These are phyloP conservation scores for Musca vetustissima DNA, from an alignment of 1,140 invertebrate genomes.

Conservation along the genomic window DNA sequence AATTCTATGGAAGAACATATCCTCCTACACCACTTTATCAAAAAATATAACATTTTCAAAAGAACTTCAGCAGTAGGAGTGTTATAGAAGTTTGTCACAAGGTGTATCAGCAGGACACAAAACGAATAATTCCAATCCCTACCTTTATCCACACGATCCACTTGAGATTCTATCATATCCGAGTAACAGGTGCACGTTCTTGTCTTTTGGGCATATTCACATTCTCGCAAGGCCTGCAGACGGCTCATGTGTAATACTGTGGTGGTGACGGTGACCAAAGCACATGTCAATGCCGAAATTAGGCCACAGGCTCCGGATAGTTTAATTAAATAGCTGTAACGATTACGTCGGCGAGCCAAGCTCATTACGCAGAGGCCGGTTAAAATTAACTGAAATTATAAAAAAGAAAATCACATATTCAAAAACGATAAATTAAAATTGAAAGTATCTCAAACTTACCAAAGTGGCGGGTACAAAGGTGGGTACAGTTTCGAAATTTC, in stretches of 20 bases:
- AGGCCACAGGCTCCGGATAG: constrained; percentile 81
- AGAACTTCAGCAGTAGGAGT: too few relatives aligned
- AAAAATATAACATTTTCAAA: too few relatives aligned
- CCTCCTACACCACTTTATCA: too few relatives aligned
- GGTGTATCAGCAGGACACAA: too few relatives aligned
- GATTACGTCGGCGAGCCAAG: constrained; percentile 76
- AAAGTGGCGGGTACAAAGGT: constrained; percentile 79
- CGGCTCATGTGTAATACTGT: constrained; percentile 92
- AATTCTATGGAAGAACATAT: too few relatives aligned
- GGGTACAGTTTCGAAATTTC: constrained; percentile 82
- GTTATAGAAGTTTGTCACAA: too few relatives aligned
- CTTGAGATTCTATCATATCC: constrained; percentile 63
- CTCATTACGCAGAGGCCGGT: constrained; percentile 84
- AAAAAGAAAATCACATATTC: constrained; percentile 5
- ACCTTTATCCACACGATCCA: constrained; percentile 62
- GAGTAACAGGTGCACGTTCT: constrained; percentile 78
- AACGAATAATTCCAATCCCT: constrained; percentile 32
- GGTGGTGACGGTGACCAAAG: constrained; percentile 86
- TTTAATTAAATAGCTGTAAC: constrained; percentile 87
- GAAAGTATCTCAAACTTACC: too few relatives aligned
- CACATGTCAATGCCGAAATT: constrained; percentile 80
- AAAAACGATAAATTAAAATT: not conserved
- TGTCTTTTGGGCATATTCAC: constrained; percentile 78
- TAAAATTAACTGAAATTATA: constrained; percentile 69
- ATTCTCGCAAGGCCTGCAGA: constrained; percentile 81